Conservation (phyloP, 2,113 vertebrate species). For the Egretta garzetta region DNA sequence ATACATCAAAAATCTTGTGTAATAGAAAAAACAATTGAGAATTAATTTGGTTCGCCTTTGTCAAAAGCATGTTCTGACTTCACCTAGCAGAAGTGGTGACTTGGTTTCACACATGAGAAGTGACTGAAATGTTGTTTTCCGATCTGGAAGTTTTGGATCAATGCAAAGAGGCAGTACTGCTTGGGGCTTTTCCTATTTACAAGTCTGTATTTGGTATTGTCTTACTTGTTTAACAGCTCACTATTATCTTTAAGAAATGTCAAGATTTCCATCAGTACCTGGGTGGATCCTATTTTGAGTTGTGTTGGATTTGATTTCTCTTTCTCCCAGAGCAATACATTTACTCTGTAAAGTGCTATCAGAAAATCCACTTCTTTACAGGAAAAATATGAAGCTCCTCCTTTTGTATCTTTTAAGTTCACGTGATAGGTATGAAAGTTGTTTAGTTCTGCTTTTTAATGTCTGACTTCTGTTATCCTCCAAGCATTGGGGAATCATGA, state of each 20-base stretch:
- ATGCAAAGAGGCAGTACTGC: background rate
- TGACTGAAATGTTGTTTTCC: background rate
- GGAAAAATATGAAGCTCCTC: background rate
- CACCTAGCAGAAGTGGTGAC: background rate
- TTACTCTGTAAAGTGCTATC: background rate
- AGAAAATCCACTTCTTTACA: background rate
- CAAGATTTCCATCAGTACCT: background rate
- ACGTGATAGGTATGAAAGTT: background rate
- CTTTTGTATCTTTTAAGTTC: background rate
- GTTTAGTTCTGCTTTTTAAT: background rate
- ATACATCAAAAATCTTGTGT: background rate
- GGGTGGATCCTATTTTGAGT: background rate
- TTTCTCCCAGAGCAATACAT: background rate
- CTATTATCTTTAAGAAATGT: background rate
- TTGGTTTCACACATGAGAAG: background rate
- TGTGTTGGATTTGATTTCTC: background rate
- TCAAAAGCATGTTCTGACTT: background rate
- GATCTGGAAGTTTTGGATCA: background rate
- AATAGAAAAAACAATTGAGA: background rate
- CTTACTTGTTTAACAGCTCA: background rate
- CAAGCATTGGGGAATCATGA: background rate
- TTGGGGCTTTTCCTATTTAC: background rate
- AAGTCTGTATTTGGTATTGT: background rate
- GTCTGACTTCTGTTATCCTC: background rate
- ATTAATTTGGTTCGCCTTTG: background rate